Evolutionary conservation across 2,888 invertebrate genomes (phyloP), one percentile per base, ranked within the genome.

Genomic region (Thelaira solivaga): DNA sequence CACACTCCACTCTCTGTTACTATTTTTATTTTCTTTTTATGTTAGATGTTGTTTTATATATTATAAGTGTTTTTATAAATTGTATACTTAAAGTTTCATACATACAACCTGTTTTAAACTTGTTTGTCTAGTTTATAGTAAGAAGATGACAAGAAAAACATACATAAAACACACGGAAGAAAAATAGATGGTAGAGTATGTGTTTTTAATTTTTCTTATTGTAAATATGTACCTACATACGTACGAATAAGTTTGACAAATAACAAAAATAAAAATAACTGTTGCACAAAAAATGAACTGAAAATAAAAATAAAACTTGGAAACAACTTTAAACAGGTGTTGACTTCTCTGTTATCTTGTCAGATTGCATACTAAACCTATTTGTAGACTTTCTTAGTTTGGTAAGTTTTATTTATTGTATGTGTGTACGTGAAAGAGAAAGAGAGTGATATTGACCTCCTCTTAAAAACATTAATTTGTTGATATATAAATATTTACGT

Each of bases 81-180:
- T 49, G 51, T 43, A 39, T 64, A 34, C 29, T 51, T 41, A 24
- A 59, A 31, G 62, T 47, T 57, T 57, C 39, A 39, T 47, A 51
- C 41, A 16, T 49, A 53, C 64, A 65, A 76, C 65, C 61, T 76
- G 76, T 71, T 76, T 71, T 45, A 68, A 77, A 77, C 77, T 72
- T 51, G 77, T 77, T 77, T 77, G 73, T 77, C 77, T 73, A 77
- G 73, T 77, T 62, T 73, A 16, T 53, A 39, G 36, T 72, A 36
- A 29, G 53, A 53, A 68, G 57, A 34, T 51, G 41, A 43, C 24
- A 43, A 53, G 18, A 51, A 41, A 29, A 55, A 36, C 18, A 55
- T 51, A 29, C 55, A 57, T 57, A n/a, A 29, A 57, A 49, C 13
- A 59, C 8, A 34, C 20, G 31, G 24, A 45, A 45, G 18, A 18